Percentiles rank a stretch among this genome's conserved stretches.
phyloP scores from a whole-genome alignment of 1,140 invertebrate species.

The Pteromalus puparum region DNA sequence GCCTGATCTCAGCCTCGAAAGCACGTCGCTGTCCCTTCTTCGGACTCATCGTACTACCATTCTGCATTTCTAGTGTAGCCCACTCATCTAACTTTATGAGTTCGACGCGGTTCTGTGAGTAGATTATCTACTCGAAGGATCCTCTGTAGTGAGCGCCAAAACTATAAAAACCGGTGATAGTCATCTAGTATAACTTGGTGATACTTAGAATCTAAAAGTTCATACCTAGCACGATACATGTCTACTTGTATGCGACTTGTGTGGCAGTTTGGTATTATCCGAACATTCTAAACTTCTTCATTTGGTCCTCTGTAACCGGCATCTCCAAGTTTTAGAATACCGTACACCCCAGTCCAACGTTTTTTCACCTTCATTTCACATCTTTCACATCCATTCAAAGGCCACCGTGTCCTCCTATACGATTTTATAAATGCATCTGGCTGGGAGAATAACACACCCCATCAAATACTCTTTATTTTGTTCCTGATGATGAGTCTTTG shows the following conservation, averaged over 20 bases:
- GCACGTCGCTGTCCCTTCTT: no score
- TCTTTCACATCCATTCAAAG: not conserved
- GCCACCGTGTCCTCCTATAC: constrained; percentile 3
- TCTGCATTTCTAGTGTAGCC: constrained; percentile 13
- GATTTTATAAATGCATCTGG: constrained; percentile 22
- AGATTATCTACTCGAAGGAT: no score
- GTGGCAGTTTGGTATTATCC: not conserved
- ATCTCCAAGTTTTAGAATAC: not conserved
- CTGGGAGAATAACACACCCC: constrained; percentile 25
- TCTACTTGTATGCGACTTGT: not conserved
- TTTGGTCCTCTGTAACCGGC: not conserved
- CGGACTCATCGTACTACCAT: no score
- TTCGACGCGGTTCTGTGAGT: no score
- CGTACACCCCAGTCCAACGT: not conserved
- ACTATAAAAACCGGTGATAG: not conserved
- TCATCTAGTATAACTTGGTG: constrained; percentile 20
- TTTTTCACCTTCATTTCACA: not conserved
- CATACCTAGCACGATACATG: not conserved
- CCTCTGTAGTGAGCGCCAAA: not conserved
- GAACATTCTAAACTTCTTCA: not conserved
- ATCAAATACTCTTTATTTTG: constrained; percentile 22
- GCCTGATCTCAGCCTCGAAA: no score
- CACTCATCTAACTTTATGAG: no score
- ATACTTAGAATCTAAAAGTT: not conserved
- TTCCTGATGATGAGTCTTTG: constrained; percentile 10